Conservation (phyloP, 2,797 vertebrate genomes). For the Picus viridis region DNA sequence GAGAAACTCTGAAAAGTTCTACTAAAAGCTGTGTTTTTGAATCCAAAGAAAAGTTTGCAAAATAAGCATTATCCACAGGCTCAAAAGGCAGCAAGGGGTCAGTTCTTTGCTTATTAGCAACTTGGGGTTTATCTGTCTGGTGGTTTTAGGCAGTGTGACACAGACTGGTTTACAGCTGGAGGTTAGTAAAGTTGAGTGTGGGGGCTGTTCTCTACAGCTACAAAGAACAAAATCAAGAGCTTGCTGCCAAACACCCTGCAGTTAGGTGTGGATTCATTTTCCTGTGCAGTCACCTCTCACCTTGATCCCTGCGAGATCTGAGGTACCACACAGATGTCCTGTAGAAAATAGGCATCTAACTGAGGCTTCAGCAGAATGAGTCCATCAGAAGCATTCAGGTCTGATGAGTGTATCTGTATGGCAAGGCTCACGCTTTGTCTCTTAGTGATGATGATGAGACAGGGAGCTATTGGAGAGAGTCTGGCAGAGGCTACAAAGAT, state of each 20-base stretch:
- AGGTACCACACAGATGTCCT: neutral
- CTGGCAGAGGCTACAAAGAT: too few species aligned
- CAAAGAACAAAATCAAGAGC: neutral
- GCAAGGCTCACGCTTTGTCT: neutral
- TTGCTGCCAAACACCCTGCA: neutral
- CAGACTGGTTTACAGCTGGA: neutral
- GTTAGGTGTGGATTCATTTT: neutral
- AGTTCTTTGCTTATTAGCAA: neutral
- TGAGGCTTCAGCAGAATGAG: neutral
- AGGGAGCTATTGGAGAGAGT: too few species aligned
- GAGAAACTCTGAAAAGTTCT: neutral
- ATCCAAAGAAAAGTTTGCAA: neutral
- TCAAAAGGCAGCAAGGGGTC: neutral
- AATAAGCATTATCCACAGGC: neutral
- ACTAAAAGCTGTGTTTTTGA: neutral
- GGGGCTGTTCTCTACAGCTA: neutral
- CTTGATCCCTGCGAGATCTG: neutral
- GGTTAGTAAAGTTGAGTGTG: neutral
- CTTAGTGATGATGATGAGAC: accelerated
- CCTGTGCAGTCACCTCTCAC: neutral
- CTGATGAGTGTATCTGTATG: neutral
- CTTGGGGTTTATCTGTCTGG: neutral
- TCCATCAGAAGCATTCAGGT: neutral
- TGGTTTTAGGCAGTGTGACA: neutral
- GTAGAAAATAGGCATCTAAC: neutral